Conservation (phyloP, 2,797 vertebrate genomes). For the Myiotriccus ornatus region DNA sequence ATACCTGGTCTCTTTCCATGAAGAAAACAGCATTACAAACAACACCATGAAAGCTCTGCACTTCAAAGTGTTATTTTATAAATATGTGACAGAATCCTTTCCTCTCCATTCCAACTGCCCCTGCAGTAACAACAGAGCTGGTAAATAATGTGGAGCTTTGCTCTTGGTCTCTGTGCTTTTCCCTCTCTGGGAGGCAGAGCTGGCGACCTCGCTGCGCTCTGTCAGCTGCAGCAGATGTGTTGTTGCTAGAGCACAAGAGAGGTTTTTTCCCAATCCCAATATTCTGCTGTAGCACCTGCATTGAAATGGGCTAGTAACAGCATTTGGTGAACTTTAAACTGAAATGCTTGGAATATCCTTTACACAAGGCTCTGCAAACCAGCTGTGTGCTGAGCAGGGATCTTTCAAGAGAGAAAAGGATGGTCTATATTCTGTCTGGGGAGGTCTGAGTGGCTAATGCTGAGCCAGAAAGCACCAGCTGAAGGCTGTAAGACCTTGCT, state of each 20-base stretch:
- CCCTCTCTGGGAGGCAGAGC: not conserved
- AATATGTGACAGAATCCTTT: not conserved
- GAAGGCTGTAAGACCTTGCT: not conserved
- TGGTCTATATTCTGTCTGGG: not conserved
- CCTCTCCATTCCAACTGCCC: not conserved
- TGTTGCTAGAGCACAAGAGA: not conserved
- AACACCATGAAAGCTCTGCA: not conserved
- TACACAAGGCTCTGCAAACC: not conserved
- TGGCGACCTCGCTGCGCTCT: accelerated
- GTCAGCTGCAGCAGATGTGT: not conserved
- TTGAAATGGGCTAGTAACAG: not conserved
- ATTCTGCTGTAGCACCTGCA: not conserved
- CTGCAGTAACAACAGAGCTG: not conserved
- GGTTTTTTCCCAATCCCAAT: not conserved
- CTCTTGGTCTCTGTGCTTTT: not conserved
- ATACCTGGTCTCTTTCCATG: not conserved
- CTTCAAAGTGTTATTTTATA: not conserved
- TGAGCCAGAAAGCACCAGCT: not conserved
- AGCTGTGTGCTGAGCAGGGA: not conserved
- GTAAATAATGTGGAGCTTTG: accelerated
- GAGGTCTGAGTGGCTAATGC: not conserved
- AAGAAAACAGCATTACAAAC: not conserved
- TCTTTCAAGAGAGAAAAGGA: not conserved
- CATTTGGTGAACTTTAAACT: not conserved
- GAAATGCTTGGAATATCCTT: not conserved